Evolutionary conservation across 2,888 invertebrate genomes (phyloP).

Genomic region (Acanthococcus lagerstroemiae): DNA sequence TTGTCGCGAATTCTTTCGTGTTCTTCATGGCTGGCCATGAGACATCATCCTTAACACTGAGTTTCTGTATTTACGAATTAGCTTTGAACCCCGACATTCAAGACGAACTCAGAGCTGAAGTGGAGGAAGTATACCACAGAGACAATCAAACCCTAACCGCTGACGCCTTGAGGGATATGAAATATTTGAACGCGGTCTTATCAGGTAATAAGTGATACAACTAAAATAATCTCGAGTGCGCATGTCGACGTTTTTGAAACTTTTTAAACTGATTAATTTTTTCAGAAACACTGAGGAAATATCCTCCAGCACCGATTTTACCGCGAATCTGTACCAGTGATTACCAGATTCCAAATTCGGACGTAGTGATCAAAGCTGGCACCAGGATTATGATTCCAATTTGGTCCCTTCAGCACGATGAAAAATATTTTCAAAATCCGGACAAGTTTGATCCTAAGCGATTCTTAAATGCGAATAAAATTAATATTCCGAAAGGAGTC

Average conservation of each 20-base stretch:
- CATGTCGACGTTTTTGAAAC: too few relatives aligned
- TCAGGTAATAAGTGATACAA: too few relatives aligned
- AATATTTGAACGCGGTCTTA: conserved; percentile 49
- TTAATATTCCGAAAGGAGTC: conserved; percentile 47
- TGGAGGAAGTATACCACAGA: conserved; percentile 45
- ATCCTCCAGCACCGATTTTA: conserved; percentile 48
- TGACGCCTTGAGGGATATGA: conserved; percentile 49
- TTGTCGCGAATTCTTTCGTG: conserved; percentile 49
- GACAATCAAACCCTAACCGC: conserved; percentile 45
- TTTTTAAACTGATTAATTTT: too few relatives aligned
- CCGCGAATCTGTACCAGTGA: conserved; percentile 46
- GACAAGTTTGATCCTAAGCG: conserved; percentile 50
- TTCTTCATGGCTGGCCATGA: conserved; percentile 55
- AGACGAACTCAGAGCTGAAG: too few relatives aligned
- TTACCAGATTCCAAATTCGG: conserved; percentile 47
- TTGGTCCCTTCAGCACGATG: conserved; percentile 49
- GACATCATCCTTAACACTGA: conserved; percentile 52
- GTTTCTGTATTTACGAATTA: conserved; percentile 48
- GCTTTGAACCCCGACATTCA: conserved; percentile 48
- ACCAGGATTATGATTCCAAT: conserved; percentile 48
- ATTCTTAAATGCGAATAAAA: conserved; percentile 47
- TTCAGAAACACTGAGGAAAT: conserved; percentile 51
- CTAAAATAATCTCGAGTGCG: too few relatives aligned
- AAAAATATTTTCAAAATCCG: conserved; percentile 49
- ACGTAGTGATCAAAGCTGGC: conserved; percentile 46